Evolutionary conservation across 1,140 invertebrate genomes (phyloP).

Genomic region (Nebria ingens): DNA sequence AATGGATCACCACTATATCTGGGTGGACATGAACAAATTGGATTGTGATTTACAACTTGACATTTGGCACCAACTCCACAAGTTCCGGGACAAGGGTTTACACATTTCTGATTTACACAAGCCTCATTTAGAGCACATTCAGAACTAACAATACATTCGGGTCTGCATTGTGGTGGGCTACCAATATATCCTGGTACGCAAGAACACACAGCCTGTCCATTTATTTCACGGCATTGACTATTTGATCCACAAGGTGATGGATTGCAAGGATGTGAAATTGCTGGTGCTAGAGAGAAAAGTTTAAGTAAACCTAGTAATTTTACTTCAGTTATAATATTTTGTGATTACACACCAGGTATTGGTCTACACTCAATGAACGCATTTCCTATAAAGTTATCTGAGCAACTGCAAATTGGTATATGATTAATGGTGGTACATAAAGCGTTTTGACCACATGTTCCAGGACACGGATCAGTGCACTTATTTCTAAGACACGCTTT

Average conservation of each 20-base stretch:
- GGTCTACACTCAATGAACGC: conserved; percentile 54
- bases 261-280: conserved; percentile 44
- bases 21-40: conserved; percentile 42
- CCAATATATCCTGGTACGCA: conserved; percentile 44
- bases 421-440: conserved; percentile 66
- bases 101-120: conserved; percentile 45
- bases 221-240: conserved; percentile 44
- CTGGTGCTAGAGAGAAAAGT: conserved; percentile 35
- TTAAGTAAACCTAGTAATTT: conserved; percentile 5
- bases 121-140: conserved; percentile 47
- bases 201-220: conserved; percentile 41
- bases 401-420: conserved; percentile 57
- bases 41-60: conserved; percentile 45
- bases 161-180: conserved; percentile 40
- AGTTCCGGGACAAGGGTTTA: conserved; percentile 47
- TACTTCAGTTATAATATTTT: background rate
- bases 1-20: conserved; percentile 48
- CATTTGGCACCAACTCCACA: conserved; percentile 50
- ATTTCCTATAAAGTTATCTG: conserved; percentile 58
- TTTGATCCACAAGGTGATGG: conserved; percentile 66
- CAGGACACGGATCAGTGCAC: conserved; percentile 60
- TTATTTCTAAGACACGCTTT: conserved; percentile 61
- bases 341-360: conserved; percentile 30
- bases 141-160: conserved; percentile 42
- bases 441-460: conserved; percentile 56